Evolutionary conservation across 2,888 invertebrate genomes (phyloP).

Genomic region (Andrena praecox): DNA sequence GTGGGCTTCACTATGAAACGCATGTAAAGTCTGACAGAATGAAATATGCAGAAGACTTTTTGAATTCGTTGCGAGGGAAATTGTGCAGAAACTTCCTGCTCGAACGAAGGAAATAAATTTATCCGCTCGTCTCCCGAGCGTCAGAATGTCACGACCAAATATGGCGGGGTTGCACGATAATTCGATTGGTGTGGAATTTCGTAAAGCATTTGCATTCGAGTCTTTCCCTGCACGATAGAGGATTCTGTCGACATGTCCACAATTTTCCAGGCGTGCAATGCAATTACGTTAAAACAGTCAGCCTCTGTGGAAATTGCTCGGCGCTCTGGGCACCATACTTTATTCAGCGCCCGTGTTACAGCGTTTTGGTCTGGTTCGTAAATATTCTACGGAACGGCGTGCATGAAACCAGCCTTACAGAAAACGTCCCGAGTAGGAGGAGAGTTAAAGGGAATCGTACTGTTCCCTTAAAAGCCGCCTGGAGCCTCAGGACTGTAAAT

Average conservation of each 20-base stretch:
- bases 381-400: neutral
- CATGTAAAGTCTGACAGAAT: no score
- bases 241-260: constrained; percentile 12
- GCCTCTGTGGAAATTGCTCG: constrained; percentile 31
- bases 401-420: constrained; percentile 18
- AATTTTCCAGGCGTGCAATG: constrained; percentile 10
- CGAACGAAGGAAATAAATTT: no score
- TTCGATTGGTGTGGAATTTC: constrained; percentile 29
- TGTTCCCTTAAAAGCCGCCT: neutral
- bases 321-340: neutral
- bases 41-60: no score
- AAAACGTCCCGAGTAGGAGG: neutral
- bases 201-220: constrained; percentile 1
- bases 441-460: neutral
- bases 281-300: constrained; percentile 48
- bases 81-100: no score
- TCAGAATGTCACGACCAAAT: no score
- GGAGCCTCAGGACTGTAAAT: no score
- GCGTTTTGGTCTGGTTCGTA: constrained; percentile 29
- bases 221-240: neutral
- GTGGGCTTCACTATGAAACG: no score
- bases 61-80: no score
- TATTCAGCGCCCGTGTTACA: constrained; percentile 21
- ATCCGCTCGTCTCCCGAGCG: no score
- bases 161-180: neutral